Base-by-base conservation (phyloP, 2,888 invertebrate genomes). In the Eumerus sabulonum region DNA sequence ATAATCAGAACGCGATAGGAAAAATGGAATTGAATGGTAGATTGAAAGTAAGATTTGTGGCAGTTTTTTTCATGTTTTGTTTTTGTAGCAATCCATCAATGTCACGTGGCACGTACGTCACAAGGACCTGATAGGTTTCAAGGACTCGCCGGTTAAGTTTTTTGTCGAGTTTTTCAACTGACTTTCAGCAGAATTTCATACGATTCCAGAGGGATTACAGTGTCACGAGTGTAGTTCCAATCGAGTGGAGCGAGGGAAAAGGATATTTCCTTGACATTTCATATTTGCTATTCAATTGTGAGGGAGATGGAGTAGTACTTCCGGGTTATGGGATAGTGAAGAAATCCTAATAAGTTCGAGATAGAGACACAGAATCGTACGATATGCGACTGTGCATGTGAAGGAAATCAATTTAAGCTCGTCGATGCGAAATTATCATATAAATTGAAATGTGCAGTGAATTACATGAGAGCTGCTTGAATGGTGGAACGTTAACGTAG, bases 381-480 rank as follows among this genome's bases (percentile, higher is more conserved):
- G n/a, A 40, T 9, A 7, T 40, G 40, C 40, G 40, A 11, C 11
- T 27, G 51, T 66, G 54, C 66, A 71, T 72, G 56, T 57, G 66
- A 56, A 57, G 57, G 62, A 67, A 77, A 77, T 72, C 68, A 63
- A 74, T 45, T 72, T 77, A 72, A 77, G 77, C 72, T 77, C 50
- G 38, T 45, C 60, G 47, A 72, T 45, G 66, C 72, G 42, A 67
- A 72, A 77, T 77, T 77, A 77, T 72, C 77, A 77, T 77, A 77
- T 72, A 77, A 77, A 77, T 77, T 77, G 77, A 62, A 72, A 77
- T 67, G 71, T 56, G 53, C 63, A 66, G 48, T 42, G 51, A 53
- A 53, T 19, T 47, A 35, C 62, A 63, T 40, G n/a, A 5, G 40
- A 5, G 40, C 2, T 9, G 9, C 12, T 11, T 11, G 9, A 9